Base-by-base conservation (phyloP, 2,888 invertebrate genomes). In the Dorcus hopei region DNA sequence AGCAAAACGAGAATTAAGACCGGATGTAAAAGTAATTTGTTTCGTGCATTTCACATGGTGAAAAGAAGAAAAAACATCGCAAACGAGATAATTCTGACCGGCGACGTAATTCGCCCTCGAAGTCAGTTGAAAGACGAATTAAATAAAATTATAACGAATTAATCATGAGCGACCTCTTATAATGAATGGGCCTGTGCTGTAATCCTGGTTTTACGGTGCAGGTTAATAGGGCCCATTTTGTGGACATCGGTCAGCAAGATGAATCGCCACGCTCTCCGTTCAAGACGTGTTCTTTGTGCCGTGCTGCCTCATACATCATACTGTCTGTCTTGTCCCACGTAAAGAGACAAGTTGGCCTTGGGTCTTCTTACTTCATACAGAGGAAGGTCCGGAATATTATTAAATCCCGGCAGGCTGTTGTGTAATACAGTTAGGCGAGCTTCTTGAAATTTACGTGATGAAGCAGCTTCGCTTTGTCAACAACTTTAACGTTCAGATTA, bases 251-350 rank as follows among this genome's bases (percentile, higher is more conserved):
- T 67, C 71, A 70, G 58, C 58, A 70, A 71, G 72, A 72, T 71
- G 69, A 69, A 72, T 72, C 63, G 70, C 61, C 61, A 64, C 69
- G 70, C 70, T 70, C 70, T 70, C 64, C 65, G 67, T 63, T 66
- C 63, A 66, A 67, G 71, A 70, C 70, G 70, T 66, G 69, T 70
- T 72, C 71, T 72, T 71, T 71, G 69, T 71, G 62, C 65, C 61
- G 51, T 57, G 60, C 56, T 64, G 64, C 65, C 61, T 61, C 68
- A 71, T 72, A 68, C 70, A 72, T 72, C 72, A 72, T 69, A 68
- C 65, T 70, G 69, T 71, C 71, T 67, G 70, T 70, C 66, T 67
- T 65, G 61, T 58, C 62, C 50, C 47, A n/a, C 58, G 64, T 60
- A 59, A 61, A 61, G 57, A 66, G 68, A 66, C 66, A 57, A 58